These are phyloP conservation scores for Trichogramma evanescens DNA, from an alignment of 2,888 invertebrate species.

Conservation along the genomic window DNA sequence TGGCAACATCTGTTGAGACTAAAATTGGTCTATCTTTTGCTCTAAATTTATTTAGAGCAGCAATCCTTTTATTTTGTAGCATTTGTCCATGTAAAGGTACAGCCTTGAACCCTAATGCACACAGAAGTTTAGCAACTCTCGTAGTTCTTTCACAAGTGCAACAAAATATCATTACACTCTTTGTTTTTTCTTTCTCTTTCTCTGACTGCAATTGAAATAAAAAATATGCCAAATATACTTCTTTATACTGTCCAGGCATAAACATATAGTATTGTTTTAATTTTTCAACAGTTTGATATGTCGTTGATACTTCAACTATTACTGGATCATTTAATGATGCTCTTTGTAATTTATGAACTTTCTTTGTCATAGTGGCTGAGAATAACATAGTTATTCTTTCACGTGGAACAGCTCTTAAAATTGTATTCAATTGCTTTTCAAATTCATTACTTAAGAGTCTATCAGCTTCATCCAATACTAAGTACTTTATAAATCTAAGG, in stretches of 20 bases:
- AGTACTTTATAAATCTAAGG: constrained; percentile 76
- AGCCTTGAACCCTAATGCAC: constrained; percentile 86
- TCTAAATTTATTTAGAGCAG: constrained; percentile 93
- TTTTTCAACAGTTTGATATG: constrained; percentile 97
- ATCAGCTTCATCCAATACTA: constrained; percentile 99
- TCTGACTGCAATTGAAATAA: too few relatives aligned
- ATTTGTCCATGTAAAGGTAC: constrained; percentile 99
- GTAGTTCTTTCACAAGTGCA: constrained; percentile 90
- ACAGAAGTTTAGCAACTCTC: constrained; percentile 77
- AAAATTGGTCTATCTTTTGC: constrained; percentile 87
- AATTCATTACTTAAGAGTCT: constrained; percentile 99
- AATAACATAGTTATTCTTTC: constrained; percentile 89
- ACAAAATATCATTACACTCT: constrained; percentile 95
- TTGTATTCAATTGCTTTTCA: constrained; percentile 94
- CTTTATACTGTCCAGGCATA: constrained; percentile 92
- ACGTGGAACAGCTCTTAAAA: constrained; percentile 82
- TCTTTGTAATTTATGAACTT: constrained; percentile 90
- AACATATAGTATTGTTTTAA: constrained; percentile 91
- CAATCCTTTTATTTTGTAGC: constrained; percentile 93
- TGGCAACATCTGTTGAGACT: constrained; percentile 97
- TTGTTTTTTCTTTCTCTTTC: constrained; percentile 37
- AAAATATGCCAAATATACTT: constrained; percentile 37
- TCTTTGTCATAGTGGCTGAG: constrained; percentile 99
- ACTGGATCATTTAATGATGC: constrained; percentile 92
- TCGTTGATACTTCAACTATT: constrained; percentile 90